Evolutionary conservation across 2,113 vertebrate genomes (phyloP).

Genomic region (Calidris pugnax): DNA sequence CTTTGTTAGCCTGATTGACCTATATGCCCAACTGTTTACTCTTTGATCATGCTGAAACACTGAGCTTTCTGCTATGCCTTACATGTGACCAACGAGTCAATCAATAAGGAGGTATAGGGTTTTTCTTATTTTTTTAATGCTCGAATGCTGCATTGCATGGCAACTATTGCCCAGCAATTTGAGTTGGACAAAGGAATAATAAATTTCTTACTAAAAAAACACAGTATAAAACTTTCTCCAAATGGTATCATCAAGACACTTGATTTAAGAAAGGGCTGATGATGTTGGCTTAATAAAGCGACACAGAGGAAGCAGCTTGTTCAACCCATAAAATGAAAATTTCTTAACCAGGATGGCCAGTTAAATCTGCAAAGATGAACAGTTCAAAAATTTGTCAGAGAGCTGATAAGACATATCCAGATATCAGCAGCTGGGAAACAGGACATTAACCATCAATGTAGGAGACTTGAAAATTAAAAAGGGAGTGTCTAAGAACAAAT

Average conservation of each 20-base stretch:
- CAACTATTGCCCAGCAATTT: background rate
- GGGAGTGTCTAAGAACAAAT: background rate
- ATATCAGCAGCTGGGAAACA: background rate
- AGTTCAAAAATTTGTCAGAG: background rate
- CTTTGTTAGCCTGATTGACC: background rate
- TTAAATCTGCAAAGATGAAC: background rate
- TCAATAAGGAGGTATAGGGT: background rate
- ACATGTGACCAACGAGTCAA: background rate
- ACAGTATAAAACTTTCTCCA: background rate
- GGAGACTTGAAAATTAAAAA: background rate
- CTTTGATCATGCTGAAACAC: slow-evolving; percentile 5
- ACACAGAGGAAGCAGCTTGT: rapidly evolving
- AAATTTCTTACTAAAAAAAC: background rate
- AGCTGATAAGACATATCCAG: background rate
- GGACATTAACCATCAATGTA: background rate
- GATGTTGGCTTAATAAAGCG: background rate
- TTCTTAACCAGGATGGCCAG: background rate
- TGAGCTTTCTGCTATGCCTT: background rate
- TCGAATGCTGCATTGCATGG: background rate
- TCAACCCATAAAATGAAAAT: background rate
- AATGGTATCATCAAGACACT: too few species aligned
- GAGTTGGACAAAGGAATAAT: background rate
- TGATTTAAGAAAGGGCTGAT: background rate
- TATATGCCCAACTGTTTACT: background rate
- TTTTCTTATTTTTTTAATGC: background rate